These are phyloP conservation scores for Stichodactyla helianthus DNA, from an alignment of 64 coral and sea anemone genomes.

Conservation along the genomic window DNA sequence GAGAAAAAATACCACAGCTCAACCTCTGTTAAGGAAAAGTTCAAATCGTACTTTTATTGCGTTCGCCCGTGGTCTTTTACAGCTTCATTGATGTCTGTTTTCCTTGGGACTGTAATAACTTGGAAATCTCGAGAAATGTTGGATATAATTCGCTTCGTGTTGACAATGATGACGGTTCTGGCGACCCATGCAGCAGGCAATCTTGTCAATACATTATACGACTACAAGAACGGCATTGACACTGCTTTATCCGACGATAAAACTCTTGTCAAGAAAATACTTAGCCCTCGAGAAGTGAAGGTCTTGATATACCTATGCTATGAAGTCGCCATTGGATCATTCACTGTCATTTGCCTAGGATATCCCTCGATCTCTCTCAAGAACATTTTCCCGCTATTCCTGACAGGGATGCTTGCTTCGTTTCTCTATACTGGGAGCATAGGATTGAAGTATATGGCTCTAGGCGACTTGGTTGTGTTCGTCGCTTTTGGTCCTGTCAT, in stretches of 20 bases:
- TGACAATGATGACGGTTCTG: slow-evolving; percentile 37
- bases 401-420: slow-evolving; percentile 50
- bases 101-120: slow-evolving; percentile 49
- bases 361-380: slow-evolving; percentile 26
- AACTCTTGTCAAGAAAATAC: slow-evolving; percentile 26
- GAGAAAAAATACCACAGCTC: neutral
- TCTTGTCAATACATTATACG: slow-evolving; percentile 62
- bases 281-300: slow-evolving; percentile 41
- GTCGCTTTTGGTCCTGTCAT: slow-evolving; percentile 72
- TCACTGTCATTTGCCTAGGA: slow-evolving; percentile 35
- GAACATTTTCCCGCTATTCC: slow-evolving; percentile 27
- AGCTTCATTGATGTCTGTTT: slow-evolving; percentile 40
- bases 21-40: neutral
- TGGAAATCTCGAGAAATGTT: slow-evolving; percentile 59
- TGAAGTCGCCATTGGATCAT: slow-evolving; percentile 26
- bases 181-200: slow-evolving; percentile 68
- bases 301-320: slow-evolving; percentile 53
- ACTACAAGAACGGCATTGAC: slow-evolving; percentile 48
- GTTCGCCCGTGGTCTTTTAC: slow-evolving; percentile 78
- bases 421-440: slow-evolving; percentile 83
- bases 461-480: slow-evolving; percentile 62
- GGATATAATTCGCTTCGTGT: slow-evolving; percentile 17
- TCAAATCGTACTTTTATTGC: slow-evolving; percentile 41
- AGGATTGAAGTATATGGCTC: slow-evolving; percentile 57
- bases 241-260: slow-evolving; percentile 54